A percentile compares a stretch with the other conserved stretches of the same genome.
These are phyloP conservation scores for Panulirus ornatus DNA, from an alignment of 1,140 invertebrate genomes.

Conservation along the genomic window DNA sequence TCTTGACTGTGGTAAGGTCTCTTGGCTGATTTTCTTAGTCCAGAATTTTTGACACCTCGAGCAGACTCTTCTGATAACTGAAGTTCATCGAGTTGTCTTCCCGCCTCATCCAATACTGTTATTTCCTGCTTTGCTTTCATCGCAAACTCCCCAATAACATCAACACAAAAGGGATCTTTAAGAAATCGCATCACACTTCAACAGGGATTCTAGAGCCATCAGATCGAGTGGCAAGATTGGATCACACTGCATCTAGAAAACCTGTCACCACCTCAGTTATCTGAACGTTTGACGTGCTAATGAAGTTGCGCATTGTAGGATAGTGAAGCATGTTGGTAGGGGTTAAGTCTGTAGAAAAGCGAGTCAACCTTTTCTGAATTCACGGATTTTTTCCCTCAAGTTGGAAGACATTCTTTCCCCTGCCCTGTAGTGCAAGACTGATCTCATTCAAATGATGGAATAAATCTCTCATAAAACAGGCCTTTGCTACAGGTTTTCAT, in stretches of 20 bases:
- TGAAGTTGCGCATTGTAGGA: background rate
- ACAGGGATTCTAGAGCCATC: background rate
- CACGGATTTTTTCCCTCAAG: background rate
- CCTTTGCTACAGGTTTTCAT: background rate
- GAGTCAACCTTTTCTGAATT: background rate
- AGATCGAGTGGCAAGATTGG: background rate
- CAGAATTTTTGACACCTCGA: too few relatives aligned
- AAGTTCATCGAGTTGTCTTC: background rate
- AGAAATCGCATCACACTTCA: background rate
- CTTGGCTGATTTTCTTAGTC: too few relatives aligned
- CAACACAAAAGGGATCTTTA: background rate
- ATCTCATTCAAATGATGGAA: background rate
- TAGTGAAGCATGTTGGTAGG: background rate
- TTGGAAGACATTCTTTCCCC: background rate
- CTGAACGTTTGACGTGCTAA: background rate
- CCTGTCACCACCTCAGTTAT: background rate
- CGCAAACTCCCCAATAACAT: background rate
- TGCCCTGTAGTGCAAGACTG: background rate
- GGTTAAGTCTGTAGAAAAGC: background rate
- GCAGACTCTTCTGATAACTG: background rate
- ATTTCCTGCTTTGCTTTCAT: background rate
- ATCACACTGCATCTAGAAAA: slow-evolving; percentile 4
- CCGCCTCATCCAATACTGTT: background rate
- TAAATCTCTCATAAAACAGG: background rate
- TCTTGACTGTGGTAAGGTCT: too few relatives aligned